Base-by-base conservation (phyloP, 2,113 vertebrate species). In the Corythoichthys haematopterus region DNA sequence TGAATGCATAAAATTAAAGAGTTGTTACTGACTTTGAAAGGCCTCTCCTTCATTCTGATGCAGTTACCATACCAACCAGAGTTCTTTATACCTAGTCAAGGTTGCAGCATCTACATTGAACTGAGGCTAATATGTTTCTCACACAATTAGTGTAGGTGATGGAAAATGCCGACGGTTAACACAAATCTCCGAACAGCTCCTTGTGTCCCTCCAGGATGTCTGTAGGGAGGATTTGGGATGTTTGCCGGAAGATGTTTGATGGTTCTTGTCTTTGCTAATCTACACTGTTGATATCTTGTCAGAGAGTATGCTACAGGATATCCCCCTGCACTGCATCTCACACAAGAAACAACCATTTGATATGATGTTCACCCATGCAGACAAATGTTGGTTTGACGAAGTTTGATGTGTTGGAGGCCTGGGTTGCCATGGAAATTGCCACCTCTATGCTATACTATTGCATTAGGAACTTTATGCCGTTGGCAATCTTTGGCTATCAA, bases 1-100 rank as follows among this genome's bases (percentile, higher is more conserved):
- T 82, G 74, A 84, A 70, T 84, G 74, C 84, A 83, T 67, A 73
- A 56, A 83, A 88, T 81, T 84, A 89, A 88, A 80, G 38, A 79
- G 10, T 38, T 66, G 16, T 51, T 74, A 35, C 68, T 81, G 75
- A 43, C 40, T 46, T 46, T 14, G 13, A 6, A 43, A 33, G 20
- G 1, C 10, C 10, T 28, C 40, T 51, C 68, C 45, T 62, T 66
- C 7, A 55, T 46, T 58, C 15, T n/a, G 14, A 59, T 55, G 55
- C 15, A 65, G 64, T 78, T 40, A 47, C 35, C 56, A 47, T 11
- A 36, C 53, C 68, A 48, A 65, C 78, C 61, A 72, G 59, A 67
- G 61, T 64, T 16, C 40, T 66, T 56, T 65, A 16, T 12, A 36
- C 40, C 50, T 46, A 67, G 65, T 74, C 62, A 52, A 69, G 16